Base-by-base conservation (phyloP, 2,113 vertebrate species). In the Osmerus eperlanus region DNA sequence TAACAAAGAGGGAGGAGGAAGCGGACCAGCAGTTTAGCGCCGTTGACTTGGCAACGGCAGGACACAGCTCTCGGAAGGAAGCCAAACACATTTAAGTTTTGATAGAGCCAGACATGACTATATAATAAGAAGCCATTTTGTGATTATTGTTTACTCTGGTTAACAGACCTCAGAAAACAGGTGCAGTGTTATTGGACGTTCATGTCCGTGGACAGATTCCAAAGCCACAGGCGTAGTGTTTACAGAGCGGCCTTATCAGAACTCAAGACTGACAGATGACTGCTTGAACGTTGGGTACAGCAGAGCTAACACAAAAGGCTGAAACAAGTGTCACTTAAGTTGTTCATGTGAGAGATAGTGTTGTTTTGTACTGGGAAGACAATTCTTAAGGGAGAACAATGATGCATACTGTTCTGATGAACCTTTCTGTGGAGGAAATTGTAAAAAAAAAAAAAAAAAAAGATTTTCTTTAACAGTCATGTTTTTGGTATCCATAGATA, bases 61-160 rank as follows among this genome's bases (percentile, higher is more conserved):
- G 79, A 70, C 72, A 66, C 63, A 65, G 64, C 76, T 61, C 80
- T 58, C 55, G 28, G 70, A 75, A 71, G 71, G 64, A 41, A 72
- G 78, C 80, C 81, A 70, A 78, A 76, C 78, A 62, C 70, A 78
- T 64, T 60, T 75, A 67, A 8, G 28, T 73, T 69, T 64, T 79
- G 83, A 85, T 81, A 69, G 59, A 4, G 82, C 76, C 70, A 81
- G n/a, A 75, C 32, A 73, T 83, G 66, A 75, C 59, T 65, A 65
- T 70, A 78, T 60, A 67, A 81, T 85, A 79, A 85, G 82, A 80
- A 79, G 71, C 77, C 74, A 78, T 76, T 72, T 70, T 68, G 32
- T 68, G 32, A 87, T 89, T 83, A 75, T 70, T 83, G 75, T 90
- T 92, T 89, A 84, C 77, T 72, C 47, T 68, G 76, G 77, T 76